Conservation (phyloP, 2,888 invertebrate species). For the Scaptomyza cyrtandrae region DNA sequence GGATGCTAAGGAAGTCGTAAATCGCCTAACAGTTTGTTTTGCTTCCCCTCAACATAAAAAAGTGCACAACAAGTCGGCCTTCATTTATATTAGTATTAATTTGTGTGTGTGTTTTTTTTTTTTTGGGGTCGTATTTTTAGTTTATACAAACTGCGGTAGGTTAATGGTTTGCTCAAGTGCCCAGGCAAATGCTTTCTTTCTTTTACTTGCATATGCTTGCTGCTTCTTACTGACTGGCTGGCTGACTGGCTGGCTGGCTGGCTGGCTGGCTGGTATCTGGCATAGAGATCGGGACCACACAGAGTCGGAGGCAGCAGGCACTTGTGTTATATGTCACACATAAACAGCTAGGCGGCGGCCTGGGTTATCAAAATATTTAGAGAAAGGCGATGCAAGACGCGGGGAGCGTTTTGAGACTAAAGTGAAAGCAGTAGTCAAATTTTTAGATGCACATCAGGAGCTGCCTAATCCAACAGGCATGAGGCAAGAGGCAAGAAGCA, state of each 20-base stretch:
- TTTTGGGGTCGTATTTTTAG: conserved; percentile 52
- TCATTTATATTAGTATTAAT: conserved; percentile 68
- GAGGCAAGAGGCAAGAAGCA: background rate
- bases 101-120: conserved; percentile 55
- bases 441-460: conserved; percentile 71
- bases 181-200: conserved; percentile 70
- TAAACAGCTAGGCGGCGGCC: conserved; percentile 50
- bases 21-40: conserved; percentile 72
- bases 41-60: conserved; percentile 6
- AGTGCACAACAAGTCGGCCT: conserved; percentile 28
- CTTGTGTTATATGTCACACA: conserved; percentile 73
- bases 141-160: conserved; percentile 79
- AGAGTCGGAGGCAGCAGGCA: conserved; percentile 39
- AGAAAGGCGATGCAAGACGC: conserved; percentile 44
- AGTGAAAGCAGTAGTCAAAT: conserved; percentile 78
- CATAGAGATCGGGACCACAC: conserved; percentile 61
- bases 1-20: conserved; percentile 76
- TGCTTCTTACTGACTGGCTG: background rate
- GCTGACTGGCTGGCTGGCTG: background rate
- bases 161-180: conserved; percentile 74
- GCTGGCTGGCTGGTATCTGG: conserved; percentile 2
- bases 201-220: conserved; percentile 57
- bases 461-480: conserved; percentile 53
- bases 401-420: conserved; percentile 17
- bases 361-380: conserved; percentile 67